These are phyloP conservation scores for Diplazon laetatorius DNA, from an alignment of 2,888 invertebrate genomes.

Conservation along the genomic window DNA sequence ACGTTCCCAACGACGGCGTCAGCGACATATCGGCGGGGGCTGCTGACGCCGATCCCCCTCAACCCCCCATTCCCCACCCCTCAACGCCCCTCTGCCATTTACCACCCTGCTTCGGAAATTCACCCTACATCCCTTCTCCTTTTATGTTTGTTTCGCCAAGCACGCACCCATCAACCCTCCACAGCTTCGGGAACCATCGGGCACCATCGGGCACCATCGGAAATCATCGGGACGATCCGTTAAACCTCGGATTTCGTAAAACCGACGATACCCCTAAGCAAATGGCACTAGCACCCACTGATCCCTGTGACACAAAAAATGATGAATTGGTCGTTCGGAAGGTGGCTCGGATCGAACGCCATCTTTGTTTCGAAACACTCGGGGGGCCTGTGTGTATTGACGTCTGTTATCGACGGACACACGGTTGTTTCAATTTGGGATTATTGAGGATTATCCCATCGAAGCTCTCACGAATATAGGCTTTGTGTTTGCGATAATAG, in stretches of 20 bases:
- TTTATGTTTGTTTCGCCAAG: conserved; percentile 43
- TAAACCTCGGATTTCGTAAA: background rate
- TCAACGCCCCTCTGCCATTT: conserved; percentile 28
- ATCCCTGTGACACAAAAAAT: too few species aligned
- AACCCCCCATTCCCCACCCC: conserved; percentile 24
- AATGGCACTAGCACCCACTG: too few species aligned
- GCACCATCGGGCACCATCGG: conserved; percentile 20
- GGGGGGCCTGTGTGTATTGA: too few species aligned
- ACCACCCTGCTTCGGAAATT: conserved; percentile 39
- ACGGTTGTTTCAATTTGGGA: too few species aligned
- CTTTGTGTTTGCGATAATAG: too few species aligned
- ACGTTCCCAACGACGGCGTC: conserved; percentile 6
- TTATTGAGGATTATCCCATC: too few species aligned
- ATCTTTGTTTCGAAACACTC: too few species aligned
- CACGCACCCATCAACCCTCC: conserved; percentile 56
- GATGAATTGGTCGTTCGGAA: too few species aligned
- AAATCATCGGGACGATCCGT: background rate
- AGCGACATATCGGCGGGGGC: conserved; percentile 41
- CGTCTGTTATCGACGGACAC: too few species aligned
- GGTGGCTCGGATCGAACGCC: too few species aligned
- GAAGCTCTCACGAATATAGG: too few species aligned
- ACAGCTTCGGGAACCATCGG: conserved; percentile 52
- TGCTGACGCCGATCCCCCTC: conserved; percentile 32
- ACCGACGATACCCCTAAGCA: too few species aligned
- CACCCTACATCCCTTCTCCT: conserved; percentile 14